Base-by-base conservation (phyloP, 1,140 invertebrate species). In the Battus philenor region DNA sequence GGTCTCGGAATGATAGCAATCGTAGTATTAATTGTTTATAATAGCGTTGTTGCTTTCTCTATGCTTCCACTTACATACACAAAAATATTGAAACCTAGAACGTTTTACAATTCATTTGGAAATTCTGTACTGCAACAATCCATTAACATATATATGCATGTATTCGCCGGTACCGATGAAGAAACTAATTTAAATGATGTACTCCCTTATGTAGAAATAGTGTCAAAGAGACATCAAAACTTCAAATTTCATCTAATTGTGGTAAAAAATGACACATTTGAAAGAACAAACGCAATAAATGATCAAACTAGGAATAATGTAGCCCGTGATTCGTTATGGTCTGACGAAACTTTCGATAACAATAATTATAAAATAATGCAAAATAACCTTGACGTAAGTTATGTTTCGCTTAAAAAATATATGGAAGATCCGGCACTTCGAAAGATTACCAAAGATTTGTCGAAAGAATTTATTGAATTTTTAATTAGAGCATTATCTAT, bases 21-120 rank as follows among this genome's bases (percentile, higher is more conserved):
- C 4, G 62, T 51, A 10, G 63, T 70, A 10, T 76, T 81, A 22
- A 49, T 81, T n/a, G 58, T 81, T 34, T 84, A 84, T 41, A 81
- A 80, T 26, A 68, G 61, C 24, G 45, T 79, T 7, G 45, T 70
- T 27, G 52, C 60, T 20, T 63, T 73, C 22, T 49, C 68, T 9
- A 43, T 69, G 16, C 32, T 76, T 26, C 64, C 72, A 18, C n/a
- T 43, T 4, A 32, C 48, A 1, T 47, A 63, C 8, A 27, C 24
- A 16, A 68, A 54, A 43, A 46, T 57, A 11, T 18, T 44, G 18
- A 34, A 38, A 39, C 24, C 39, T 11, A 27, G 32, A 44, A 4
- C 36, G 17, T 32, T 24, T 9, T 44, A 32, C 17, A 50, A 43
- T 6, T 26, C 10, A 8, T 29, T 27, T 13, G 46, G 44, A 18